Evolutionary conservation across 2,888 invertebrate species (phyloP).

Genomic region (Orthosia incerta): DNA sequence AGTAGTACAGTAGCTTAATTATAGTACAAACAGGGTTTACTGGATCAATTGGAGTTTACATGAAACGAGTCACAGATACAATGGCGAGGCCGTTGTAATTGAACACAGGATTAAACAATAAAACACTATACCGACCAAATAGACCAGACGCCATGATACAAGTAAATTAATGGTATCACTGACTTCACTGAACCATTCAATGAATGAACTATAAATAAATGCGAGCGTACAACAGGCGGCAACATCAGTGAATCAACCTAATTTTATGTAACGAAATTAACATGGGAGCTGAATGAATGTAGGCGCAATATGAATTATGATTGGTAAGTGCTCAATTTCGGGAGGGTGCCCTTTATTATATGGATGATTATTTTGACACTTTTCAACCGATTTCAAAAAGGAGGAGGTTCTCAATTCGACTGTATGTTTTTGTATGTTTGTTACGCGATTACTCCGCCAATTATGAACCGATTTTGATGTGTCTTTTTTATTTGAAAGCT

Average conservation of each 20-base stretch:
- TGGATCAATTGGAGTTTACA: slow-evolving; percentile 58
- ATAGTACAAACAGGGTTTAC: slow-evolving; percentile 32
- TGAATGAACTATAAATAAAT: slow-evolving; percentile 50
- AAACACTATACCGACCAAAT: slow-evolving; percentile 48
- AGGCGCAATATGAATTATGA: background rate
- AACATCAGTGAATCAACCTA: background rate
- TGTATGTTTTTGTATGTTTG: too few relatives aligned
- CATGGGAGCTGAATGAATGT: background rate
- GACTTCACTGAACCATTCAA: slow-evolving; percentile 10
- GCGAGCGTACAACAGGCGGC: background rate
- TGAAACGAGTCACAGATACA: slow-evolving; percentile 47
- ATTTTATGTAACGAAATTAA: slow-evolving; percentile 7
- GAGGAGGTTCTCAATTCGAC: too few relatives aligned
- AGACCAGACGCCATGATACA: slow-evolving; percentile 23
- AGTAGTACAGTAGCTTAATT: slow-evolving; percentile 21
- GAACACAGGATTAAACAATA: slow-evolving; percentile 64
- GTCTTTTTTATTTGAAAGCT: too few relatives aligned
- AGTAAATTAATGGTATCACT: slow-evolving; percentile 35
- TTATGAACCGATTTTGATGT: too few relatives aligned
- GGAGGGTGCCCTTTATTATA: background rate
- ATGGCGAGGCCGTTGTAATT: slow-evolving; percentile 63
- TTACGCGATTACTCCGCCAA: too few relatives aligned
- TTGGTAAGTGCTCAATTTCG: background rate
- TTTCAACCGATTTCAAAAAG: too few relatives aligned
- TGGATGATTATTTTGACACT: background rate